Conservation (phyloP, 2,113 vertebrate genomes). For the Todiramphus saurophagus region DNA sequence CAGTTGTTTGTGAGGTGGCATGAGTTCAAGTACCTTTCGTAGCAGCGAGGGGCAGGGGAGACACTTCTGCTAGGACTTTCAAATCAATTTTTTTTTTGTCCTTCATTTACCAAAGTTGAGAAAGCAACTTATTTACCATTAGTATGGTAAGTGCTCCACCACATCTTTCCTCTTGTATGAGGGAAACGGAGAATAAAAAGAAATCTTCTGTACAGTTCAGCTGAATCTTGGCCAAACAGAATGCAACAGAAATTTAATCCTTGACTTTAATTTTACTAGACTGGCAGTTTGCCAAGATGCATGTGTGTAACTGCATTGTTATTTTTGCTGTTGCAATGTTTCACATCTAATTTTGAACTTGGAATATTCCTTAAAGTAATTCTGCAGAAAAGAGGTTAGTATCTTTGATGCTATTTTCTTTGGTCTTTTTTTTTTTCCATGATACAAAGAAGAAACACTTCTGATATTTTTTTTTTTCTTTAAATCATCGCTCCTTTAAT, state of each 20-base stretch:
- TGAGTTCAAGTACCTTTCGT: conserved; percentile 45
- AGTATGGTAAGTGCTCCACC: not conserved
- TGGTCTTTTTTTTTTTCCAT: not conserved
- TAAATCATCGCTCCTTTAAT: not conserved
- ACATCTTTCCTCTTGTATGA: not conserved
- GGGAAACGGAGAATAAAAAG: not conserved
- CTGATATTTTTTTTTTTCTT: not conserved
- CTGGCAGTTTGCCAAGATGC: not conserved
- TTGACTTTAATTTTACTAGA: not conserved
- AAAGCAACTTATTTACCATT: conserved; percentile 22
- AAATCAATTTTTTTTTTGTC: conserved; percentile 34
- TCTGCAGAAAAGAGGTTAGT: not conserved
- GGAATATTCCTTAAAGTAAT: not conserved
- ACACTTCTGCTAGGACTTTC: not conserved
- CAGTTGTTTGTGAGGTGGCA: conserved; percentile 51
- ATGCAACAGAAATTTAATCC: not conserved
- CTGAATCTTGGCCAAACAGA: not conserved
- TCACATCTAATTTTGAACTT: not conserved
- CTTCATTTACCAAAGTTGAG: conserved; percentile 51
- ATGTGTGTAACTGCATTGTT: not conserved
- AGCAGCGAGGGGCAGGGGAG: not conserved
- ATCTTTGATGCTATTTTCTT: not conserved
- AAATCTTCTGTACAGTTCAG: not conserved
- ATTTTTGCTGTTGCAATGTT: not conserved
- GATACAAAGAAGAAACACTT: not conserved